Conservation (phyloP, 2,797 vertebrate species). For the Sebastes hubbsi region DNA sequence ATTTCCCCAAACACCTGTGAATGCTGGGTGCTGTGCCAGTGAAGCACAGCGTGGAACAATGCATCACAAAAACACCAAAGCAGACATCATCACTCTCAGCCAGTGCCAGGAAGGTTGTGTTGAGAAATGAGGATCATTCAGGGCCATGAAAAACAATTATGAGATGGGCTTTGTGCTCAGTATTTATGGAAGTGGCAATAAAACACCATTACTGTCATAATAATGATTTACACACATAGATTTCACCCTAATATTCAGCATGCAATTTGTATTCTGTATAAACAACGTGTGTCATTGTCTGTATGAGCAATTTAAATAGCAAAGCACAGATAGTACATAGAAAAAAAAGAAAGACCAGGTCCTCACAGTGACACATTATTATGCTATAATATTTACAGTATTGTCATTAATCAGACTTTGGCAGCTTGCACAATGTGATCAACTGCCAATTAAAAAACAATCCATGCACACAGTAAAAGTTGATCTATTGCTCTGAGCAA, state of each 20-base stretch:
- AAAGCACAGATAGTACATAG: neutral
- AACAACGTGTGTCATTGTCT: neutral
- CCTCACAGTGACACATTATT: neutral
- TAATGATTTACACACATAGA: constrained; percentile 37
- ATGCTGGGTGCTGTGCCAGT: constrained; percentile 35
- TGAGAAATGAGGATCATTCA: constrained; percentile 72
- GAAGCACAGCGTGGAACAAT: constrained; percentile 43
- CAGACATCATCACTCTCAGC: constrained; percentile 47
- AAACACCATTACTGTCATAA: constrained; percentile 49
- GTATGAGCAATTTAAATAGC: neutral
- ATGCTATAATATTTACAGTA: neutral
- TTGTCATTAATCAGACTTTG: neutral
- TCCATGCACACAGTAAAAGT: neutral
- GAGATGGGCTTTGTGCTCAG: constrained; percentile 26
- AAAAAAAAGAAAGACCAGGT: neutral
- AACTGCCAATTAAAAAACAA: neutral
- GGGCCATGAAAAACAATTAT: constrained; percentile 50
- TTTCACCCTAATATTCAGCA: constrained; percentile 13
- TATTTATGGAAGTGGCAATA: constrained; percentile 52
- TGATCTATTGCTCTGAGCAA: neutral
- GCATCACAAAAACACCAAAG: constrained; percentile 57
- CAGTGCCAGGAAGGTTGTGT: constrained; percentile 51
- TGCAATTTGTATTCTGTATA: constrained; percentile 20
- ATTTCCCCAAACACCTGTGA: constrained; percentile 66
- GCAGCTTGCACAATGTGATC: neutral